These are phyloP conservation scores for Varroa destructor DNA, from an alignment of 1,140 invertebrate genomes.

Conservation along the genomic window DNA sequence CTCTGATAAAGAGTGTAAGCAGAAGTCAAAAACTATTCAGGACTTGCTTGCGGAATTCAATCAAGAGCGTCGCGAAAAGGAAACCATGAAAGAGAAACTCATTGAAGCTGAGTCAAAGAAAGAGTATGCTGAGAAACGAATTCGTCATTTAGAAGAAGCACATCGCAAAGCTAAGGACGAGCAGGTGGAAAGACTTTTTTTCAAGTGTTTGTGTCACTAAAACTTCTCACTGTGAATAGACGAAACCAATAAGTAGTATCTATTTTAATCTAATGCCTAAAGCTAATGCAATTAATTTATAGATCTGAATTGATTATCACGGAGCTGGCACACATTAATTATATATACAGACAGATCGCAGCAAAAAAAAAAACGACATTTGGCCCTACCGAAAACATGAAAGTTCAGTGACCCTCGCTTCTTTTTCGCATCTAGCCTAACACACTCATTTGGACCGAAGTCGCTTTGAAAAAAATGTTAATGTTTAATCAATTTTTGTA, in stretches of 20 bases:
- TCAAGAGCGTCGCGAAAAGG: slow-evolving; percentile 22
- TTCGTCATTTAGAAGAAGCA: neutral
- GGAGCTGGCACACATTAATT: too few species aligned
- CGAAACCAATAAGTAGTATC: too few species aligned
- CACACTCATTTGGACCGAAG: neutral
- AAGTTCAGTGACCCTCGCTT: too few species aligned
- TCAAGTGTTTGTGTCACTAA: neutral
- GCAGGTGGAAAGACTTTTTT: neutral
- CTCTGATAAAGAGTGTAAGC: slow-evolving; percentile 7
- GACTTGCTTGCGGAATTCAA: neutral
- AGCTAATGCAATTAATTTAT: too few species aligned
- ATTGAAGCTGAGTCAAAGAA: slow-evolving; percentile 2
- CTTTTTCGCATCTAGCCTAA: neutral
- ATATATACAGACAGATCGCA: too few species aligned
- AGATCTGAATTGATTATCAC: too few species aligned
- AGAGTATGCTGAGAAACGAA: slow-evolving; percentile 2
- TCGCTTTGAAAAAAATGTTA: neutral
- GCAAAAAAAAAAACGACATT: too few species aligned
- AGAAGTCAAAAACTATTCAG: slow-evolving; percentile 20
- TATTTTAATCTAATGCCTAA: too few species aligned
- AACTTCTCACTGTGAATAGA: too few species aligned
- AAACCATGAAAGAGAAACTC: slow-evolving; percentile 4
- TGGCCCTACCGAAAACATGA: too few species aligned
- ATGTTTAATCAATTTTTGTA: neutral
- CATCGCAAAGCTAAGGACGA: neutral